phyloP scores from a whole-genome alignment of 64 coral and sea anemone genomes.

The Cladopsammia gracilis region DNA sequence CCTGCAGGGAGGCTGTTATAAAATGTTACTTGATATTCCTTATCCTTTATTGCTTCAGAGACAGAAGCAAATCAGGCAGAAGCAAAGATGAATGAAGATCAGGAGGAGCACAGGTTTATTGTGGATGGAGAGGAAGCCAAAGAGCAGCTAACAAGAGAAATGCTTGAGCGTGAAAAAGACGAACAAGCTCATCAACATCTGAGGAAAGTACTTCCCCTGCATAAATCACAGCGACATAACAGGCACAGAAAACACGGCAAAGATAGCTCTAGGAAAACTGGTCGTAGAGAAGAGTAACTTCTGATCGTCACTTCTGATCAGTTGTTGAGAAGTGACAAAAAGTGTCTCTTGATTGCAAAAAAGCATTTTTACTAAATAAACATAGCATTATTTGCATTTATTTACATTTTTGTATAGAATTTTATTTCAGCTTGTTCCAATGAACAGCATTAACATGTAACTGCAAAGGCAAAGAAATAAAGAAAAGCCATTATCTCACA shows the following conservation, averaged over 20 bases:
- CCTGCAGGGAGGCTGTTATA: background rate
- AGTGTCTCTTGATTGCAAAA: background rate
- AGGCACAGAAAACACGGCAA: constrained; percentile 21
- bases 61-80: constrained; percentile 27
- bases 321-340: background rate
- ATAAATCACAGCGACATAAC: constrained; percentile 20
- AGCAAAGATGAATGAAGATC: background rate
- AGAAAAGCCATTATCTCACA: no score
- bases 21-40: background rate
- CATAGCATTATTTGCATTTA: no score
- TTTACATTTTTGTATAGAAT: no score
- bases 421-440: no score
- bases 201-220: constrained; percentile 1
- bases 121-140: constrained; percentile 71
- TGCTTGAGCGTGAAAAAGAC: constrained; percentile 17
- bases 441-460: no score
- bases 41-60: background rate
- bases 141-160: constrained; percentile 53
- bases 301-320: background rate
- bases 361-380: background rate
- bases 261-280: background rate
- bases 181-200: background rate
- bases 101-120: constrained; percentile 36
- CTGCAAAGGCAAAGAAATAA: no score
- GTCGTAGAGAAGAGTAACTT: constrained; percentile 2